Evolutionary conservation across 2,797 vertebrate species (phyloP).

Genomic region (Delichon dasypus): DNA sequence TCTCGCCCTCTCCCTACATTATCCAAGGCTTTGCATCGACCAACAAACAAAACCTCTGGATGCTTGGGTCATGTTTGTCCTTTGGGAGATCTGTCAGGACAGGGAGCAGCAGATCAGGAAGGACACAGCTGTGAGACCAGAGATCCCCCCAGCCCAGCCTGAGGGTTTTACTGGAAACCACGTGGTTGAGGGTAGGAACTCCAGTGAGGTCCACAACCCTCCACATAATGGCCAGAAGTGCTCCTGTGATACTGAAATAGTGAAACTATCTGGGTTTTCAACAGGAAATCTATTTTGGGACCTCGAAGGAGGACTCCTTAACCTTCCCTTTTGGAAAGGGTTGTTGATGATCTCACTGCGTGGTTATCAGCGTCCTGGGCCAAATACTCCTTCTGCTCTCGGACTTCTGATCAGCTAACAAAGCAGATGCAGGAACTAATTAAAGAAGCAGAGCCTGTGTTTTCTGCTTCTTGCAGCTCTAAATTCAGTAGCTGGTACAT

Average conservation of each 20-base stretch:
- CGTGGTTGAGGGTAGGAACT: background rate
- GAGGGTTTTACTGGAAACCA: background rate
- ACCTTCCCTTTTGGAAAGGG: constrained; percentile 49
- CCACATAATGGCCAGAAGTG: background rate
- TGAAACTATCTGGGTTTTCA: constrained; percentile 37
- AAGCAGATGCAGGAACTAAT: constrained; percentile 59
- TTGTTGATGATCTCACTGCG: constrained; percentile 41
- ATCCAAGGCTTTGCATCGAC: background rate
- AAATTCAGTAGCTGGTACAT: constrained; percentile 56
- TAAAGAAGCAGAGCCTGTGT: constrained; percentile 35
- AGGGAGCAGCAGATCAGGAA: background rate
- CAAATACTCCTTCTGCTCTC: constrained; percentile 53
- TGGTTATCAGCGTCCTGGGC: constrained; percentile 45
- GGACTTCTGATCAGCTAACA: constrained; percentile 45
- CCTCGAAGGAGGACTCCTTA: constrained; percentile 43
- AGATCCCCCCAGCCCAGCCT: background rate
- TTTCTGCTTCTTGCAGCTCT: constrained; percentile 51
- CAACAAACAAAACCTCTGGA: background rate
- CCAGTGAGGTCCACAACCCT: background rate
- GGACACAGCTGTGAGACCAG: background rate
- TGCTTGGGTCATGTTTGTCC: background rate
- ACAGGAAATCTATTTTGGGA: constrained; percentile 66
- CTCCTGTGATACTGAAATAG: background rate
- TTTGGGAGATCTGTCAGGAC: background rate
- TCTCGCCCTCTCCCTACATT: background rate